Conservation (phyloP, 2,113 vertebrate genomes). For the Bubalus kerabau region DNA sequence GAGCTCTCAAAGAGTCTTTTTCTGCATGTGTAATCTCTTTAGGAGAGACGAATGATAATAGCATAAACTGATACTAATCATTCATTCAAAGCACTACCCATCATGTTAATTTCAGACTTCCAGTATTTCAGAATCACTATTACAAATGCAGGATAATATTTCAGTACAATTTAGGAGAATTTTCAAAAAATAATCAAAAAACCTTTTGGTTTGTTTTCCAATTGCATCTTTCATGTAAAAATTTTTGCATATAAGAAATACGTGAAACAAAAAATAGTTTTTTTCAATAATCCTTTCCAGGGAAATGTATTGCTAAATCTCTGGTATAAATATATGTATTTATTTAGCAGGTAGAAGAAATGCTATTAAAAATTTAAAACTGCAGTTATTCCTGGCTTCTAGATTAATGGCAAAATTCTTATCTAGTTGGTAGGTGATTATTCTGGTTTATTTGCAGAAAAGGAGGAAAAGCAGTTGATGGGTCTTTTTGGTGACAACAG, state of each 20-base stretch:
- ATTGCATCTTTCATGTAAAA: background rate
- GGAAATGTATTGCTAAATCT: background rate
- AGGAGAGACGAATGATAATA: background rate
- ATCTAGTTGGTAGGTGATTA: background rate
- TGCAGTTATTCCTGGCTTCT: background rate
- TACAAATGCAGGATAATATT: background rate
- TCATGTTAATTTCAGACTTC: background rate
- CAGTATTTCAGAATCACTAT: background rate
- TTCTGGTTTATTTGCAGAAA: background rate
- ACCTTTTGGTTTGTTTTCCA: background rate
- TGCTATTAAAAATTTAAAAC: background rate
- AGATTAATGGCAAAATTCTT: background rate
- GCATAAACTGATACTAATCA: background rate
- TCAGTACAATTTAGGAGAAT: background rate
- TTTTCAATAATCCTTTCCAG: background rate
- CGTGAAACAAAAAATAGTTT: background rate
- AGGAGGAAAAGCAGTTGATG: background rate
- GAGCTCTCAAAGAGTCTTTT: background rate
- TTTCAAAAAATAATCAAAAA: background rate
- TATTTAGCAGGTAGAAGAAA: background rate
- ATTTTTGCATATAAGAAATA: background rate
- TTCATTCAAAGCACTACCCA: background rate
- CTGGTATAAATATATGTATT: background rate
- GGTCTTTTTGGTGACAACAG: background rate
- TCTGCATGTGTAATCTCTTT: background rate